Base-by-base conservation (phyloP, 1,140 invertebrate species). In the Drosophila miranda region DNA sequence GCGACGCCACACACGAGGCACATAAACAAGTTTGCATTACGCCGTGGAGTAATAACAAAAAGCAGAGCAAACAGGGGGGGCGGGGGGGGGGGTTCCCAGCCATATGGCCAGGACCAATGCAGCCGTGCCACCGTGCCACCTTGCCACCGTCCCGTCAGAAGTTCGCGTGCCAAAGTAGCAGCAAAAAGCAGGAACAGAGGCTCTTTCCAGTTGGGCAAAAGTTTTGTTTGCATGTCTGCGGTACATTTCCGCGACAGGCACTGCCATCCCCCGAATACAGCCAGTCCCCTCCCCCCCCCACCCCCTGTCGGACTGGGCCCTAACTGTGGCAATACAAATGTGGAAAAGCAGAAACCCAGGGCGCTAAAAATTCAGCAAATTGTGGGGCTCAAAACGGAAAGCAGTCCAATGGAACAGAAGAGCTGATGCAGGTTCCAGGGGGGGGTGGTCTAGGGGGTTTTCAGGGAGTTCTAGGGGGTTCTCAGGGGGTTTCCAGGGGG, bases 171-270 rank as follows among this genome's bases (percentile, higher is more conserved):
- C 49, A 72, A 49, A 38, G 34, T 38, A 11, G 34, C 34, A 38
- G 46, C 62, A 44, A 49, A 71, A 55, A 30, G 50, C 6, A 13
- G 30, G 16, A 52, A 13, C 19, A 52, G 50, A 19, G 41, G 61
- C 34, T 30, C 11, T 38, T 13, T 54, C 48, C 60, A 58, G 48
- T 46, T 74, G 80, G 67, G 66, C 75, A 82, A 81, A 87, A 87
- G 78, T 87, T 87, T 87, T 82, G 82, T 82, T 87, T 87, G 82
- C 82, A 87, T 87, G 82, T 87, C 78, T 86, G 81, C 69, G 81
- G 75, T 87, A 78, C 75, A 87, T 87, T 87, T 87, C 83, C 82
- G 82, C 82, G 82, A 88, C 82, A 87, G 82, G 82, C 82, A 87
- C 82, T 73, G 53, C 28, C 56, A 62, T 19, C 46, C 14, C 41